These are phyloP conservation scores for Xerus rutilus DNA, from an alignment of 2,797 vertebrate species.

Conservation along the genomic window DNA sequence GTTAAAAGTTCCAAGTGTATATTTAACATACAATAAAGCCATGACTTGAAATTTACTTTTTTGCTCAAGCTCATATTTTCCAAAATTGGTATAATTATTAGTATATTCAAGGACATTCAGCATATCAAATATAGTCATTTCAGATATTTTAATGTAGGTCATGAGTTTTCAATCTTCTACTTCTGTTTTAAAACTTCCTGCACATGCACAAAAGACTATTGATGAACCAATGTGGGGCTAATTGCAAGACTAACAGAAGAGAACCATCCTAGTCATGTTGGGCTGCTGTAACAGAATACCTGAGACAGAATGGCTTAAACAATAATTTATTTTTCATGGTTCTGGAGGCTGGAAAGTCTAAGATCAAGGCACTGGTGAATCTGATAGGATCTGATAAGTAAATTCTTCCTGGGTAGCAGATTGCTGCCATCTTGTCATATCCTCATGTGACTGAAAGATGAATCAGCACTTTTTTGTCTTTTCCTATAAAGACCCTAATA, in stretches of 20 bases:
- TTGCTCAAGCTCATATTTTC: background rate
- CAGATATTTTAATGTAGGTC: background rate
- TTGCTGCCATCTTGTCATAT: background rate
- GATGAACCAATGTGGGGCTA: background rate
- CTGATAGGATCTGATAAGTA: background rate
- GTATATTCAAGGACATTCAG: background rate
- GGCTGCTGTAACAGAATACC: background rate
- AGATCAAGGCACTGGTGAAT: background rate
- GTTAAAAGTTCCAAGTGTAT: background rate
- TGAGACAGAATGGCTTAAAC: background rate
- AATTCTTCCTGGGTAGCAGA: background rate
- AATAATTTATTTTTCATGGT: background rate
- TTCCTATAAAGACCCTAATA: background rate
- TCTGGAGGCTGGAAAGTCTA: background rate
- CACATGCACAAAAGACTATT: background rate
- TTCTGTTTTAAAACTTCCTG: background rate
- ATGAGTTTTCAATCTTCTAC: background rate
- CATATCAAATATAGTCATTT: background rate
- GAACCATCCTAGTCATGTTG: no score
- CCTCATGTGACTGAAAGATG: background rate
- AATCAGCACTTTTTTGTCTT: background rate
- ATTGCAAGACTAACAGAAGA: background rate
- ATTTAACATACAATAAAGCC: background rate
- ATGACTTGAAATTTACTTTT: background rate
- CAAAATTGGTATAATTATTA: background rate